Base-by-base conservation (phyloP, 2,113 vertebrate genomes). In the rabbit (Oryctolagus cuniculus) region DNA sequence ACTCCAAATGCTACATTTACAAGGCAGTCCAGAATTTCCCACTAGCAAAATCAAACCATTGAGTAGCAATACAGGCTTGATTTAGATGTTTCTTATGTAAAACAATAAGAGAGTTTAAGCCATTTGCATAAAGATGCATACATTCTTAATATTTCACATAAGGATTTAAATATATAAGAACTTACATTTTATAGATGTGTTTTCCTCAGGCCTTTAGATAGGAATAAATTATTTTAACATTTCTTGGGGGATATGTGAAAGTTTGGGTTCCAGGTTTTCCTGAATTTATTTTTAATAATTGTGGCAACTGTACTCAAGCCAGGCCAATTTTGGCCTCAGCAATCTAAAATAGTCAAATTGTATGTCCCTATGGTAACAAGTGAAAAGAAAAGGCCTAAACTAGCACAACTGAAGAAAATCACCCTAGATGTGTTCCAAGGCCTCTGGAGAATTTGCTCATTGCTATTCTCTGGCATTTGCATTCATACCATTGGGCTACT, bases 81-180 rank as follows among this genome's bases (percentile, higher is more conserved):
- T 4, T 69, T 94, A 96, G 85, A 58, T 63, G 87, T 95, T 93
- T 24, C 82, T 93, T 87, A 24, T 90, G 90, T 88, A 80, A 96
- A 97, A 95, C 81, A 80, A 96, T 91, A 96, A 84, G 69, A 11
- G 13, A 24, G 5, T 84, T 93, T 85, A 69, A 96, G 75, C 87
- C 12, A 27, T 79, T 94, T 66, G 17, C 90, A 51, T 66, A 97
- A 97, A 92, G 5, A 90, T 24, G 53, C 19, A 78, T 90, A 92
- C 88, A 78, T 36, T 74, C 25, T 80, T 74, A 94, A 92, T 83
- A 93, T 13, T 92, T 73, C 31, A 91, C 93, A 86, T 58, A 29
- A 84, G 36, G 79, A 85, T 69, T 80, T 63, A 96, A 6, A 95
- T 92, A 31, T 36, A 95, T 95, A n/a, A 87, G 53, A 95, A 0